A percentile compares a stretch with the other conserved stretches of the same genome.
These are phyloP conservation scores for Lepidocyrtoides sp. DNA, from an alignment of 2,888 invertebrate species.

Conservation along the genomic window DNA sequence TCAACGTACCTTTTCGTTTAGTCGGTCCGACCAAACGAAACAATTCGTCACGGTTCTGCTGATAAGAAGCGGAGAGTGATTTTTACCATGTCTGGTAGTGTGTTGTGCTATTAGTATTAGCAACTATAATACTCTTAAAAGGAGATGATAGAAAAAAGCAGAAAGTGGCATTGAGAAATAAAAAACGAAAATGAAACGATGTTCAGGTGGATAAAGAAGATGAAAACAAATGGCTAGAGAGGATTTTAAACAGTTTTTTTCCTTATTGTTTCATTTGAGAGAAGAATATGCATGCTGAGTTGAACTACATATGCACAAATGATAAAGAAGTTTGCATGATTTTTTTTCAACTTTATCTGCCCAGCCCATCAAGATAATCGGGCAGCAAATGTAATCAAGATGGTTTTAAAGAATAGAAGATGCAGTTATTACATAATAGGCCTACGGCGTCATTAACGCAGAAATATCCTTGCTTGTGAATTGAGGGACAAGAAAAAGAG, in stretches of 20 bases:
- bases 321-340: neutral
- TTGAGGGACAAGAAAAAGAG: neutral
- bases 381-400: neutral
- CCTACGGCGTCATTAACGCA: conserved; percentile 13
- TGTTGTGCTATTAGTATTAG: too few relatives aligned
- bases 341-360: neutral
- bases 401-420: conserved; percentile 6
- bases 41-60: conserved; percentile 27
- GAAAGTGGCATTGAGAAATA: conserved; percentile 13
- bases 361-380: conserved; percentile 33
- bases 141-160: too few relatives aligned
- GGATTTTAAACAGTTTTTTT: conserved; percentile 4
- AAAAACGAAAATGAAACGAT: neutral
- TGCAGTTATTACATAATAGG: conserved; percentile 35
- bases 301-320: neutral
- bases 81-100: neutral
- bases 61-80: conserved; percentile 38
- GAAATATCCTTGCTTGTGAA: neutral
- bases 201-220: too few relatives aligned
- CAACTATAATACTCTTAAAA: too few relatives aligned
- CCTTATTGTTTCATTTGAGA: neutral
- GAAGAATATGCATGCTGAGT: neutral
- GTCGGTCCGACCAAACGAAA: neutral
- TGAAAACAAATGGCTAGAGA: neutral
- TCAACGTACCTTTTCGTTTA: neutral